A percentile compares a stretch with the other conserved stretches of the same genome.
Conservation (phyloP, 2,113 vertebrate genomes). For the Cairina moschata region DNA sequence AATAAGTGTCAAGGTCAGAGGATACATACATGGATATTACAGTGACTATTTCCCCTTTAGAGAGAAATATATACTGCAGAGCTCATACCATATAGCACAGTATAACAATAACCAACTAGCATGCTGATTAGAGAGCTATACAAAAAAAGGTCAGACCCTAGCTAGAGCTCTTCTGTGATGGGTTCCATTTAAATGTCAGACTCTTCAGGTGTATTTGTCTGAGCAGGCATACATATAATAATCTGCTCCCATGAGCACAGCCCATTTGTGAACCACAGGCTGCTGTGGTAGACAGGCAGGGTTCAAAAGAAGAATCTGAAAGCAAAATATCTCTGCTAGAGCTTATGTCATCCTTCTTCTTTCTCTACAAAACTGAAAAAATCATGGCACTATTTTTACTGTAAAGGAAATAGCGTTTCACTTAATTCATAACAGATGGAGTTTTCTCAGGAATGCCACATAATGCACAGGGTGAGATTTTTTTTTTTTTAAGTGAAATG, state of each 20-base stretch:
- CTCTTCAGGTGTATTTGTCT: slow-evolving; percentile 47
- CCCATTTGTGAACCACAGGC: slow-evolving; percentile 30
- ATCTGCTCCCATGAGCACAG: slow-evolving; percentile 54
- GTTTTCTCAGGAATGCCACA: slow-evolving; percentile 63
- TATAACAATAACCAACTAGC: slow-evolving; percentile 53
- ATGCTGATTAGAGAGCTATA: slow-evolving; percentile 57
- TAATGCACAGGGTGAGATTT: slow-evolving; percentile 51
- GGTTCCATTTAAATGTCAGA: slow-evolving; percentile 58
- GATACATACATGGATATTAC: background rate
- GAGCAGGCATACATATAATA: slow-evolving; percentile 42
- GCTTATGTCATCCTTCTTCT: slow-evolving; percentile 7
- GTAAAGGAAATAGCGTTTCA: slow-evolving; percentile 39
- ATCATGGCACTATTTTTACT: slow-evolving; percentile 20
- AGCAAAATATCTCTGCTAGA: slow-evolving; percentile 31
- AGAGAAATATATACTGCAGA: slow-evolving; percentile 40
- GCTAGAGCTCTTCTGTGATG: background rate
- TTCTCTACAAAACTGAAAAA: slow-evolving; percentile 1
- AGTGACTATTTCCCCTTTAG: background rate
- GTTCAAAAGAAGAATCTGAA: slow-evolving; percentile 55
- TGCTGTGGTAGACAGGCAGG: slow-evolving; percentile 29
- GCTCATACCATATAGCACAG: slow-evolving; percentile 27
- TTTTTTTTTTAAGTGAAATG: slow-evolving; percentile 39
- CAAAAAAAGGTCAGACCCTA: slow-evolving; percentile 53
- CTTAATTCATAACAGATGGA: slow-evolving; percentile 60
- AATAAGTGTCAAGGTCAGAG: background rate